Evolutionary conservation across 2,797 vertebrate species (phyloP).

Genomic region (Argya squamiceps): DNA sequence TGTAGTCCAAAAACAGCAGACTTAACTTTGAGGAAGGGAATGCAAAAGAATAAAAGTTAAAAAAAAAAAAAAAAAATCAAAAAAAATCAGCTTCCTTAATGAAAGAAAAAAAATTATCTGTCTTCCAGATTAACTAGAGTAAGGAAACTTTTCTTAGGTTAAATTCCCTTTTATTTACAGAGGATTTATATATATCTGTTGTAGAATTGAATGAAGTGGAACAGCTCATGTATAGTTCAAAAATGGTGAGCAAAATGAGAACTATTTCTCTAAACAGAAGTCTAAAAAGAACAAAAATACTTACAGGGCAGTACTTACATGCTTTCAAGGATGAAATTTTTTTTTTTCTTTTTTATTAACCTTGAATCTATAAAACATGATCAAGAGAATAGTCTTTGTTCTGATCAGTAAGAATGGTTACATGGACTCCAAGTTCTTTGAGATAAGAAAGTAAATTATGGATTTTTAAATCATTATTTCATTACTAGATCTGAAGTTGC

Average conservation of each 20-base stretch:
- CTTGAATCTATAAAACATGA: neutral
- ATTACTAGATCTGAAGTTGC: neutral
- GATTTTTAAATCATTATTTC: neutral
- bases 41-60: neutral
- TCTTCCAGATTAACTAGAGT: neutral
- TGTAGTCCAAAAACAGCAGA: neutral
- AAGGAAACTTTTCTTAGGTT: neutral
- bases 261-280: neutral
- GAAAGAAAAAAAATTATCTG: neutral
- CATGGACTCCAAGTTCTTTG: neutral
- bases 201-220: neutral
- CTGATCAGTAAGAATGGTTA: neutral
- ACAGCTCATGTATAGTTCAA: neutral
- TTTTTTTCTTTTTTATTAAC: neutral
- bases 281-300: neutral
- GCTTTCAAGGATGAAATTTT: neutral
- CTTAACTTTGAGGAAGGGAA: neutral
- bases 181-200: neutral
- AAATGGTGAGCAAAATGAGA: neutral
- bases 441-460: neutral
- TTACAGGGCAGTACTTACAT: neutral
- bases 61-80: neutral
- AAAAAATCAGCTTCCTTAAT: neutral
- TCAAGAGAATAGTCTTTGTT: neutral
- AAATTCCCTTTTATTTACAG: neutral